phyloP scores from a whole-genome alignment of 2,797 vertebrate species.

The Coreius guichenoti region DNA sequence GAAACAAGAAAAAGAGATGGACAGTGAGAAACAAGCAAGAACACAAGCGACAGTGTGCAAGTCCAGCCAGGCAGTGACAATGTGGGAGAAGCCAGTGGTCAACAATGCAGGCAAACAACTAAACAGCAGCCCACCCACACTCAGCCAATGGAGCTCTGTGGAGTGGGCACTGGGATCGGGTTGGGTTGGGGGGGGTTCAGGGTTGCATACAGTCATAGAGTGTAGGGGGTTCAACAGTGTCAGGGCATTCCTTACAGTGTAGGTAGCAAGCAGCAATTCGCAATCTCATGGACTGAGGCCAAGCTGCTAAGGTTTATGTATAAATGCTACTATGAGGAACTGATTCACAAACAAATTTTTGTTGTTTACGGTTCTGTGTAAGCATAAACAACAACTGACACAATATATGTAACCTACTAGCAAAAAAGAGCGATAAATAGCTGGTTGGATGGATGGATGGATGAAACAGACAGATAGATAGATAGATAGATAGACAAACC shows the following conservation, averaged over 20 bases:
- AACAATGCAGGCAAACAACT: constrained; percentile 66
- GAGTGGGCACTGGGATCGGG: constrained; percentile 44
- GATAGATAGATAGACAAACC: not conserved
- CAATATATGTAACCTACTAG: not conserved
- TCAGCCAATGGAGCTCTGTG: constrained; percentile 57
- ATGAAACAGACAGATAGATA: too few species aligned
- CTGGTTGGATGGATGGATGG: not conserved
- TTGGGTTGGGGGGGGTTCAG: not conserved
- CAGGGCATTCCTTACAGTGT: constrained; percentile 76
- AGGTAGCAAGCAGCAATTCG: constrained; percentile 70
- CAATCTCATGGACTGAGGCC: constrained; percentile 41
- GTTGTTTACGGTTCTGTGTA: not conserved
- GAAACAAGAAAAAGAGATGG: constrained; percentile 36
- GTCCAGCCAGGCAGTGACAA: constrained; percentile 61
- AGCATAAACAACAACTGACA: not conserved
- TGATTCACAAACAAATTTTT: not conserved
- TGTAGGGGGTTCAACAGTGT: constrained; percentile 65
- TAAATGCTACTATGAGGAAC: not conserved
- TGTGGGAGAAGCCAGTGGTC: constrained; percentile 54
- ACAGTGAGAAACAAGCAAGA: constrained; percentile 52
- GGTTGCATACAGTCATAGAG: constrained; percentile 50
- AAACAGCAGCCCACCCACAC: constrained; percentile 60
- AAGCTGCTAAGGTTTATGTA: not conserved
- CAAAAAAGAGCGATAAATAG: not conserved
- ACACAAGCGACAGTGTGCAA: constrained; percentile 71